Conservation (phyloP, 2,888 invertebrate species). For the Cactoblastis cactorum region DNA sequence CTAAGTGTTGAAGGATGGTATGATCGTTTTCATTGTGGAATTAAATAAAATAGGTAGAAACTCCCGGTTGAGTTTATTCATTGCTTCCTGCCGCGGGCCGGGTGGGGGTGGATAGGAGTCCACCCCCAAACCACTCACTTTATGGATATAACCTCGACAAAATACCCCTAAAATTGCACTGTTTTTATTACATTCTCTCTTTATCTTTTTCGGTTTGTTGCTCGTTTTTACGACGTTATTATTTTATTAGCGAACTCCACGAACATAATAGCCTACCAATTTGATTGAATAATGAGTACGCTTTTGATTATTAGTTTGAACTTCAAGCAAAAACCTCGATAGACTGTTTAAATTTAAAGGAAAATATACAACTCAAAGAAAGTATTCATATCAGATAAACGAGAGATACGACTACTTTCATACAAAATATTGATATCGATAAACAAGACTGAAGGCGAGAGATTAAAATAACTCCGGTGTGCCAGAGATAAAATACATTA, state of each 20-base stretch:
- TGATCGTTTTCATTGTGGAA: slow-evolving; percentile 69
- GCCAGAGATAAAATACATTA: slow-evolving; percentile 29
- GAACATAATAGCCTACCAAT: slow-evolving; percentile 35
- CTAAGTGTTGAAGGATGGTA: slow-evolving; percentile 45
- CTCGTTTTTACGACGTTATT: slow-evolving; percentile 69
- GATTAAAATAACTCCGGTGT: too few species aligned
- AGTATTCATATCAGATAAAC: slow-evolving; percentile 14
- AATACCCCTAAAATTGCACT: slow-evolving; percentile 80
- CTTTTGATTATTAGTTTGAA: slow-evolving; percentile 18
- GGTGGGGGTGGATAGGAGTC: slow-evolving; percentile 31
- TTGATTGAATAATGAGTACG: slow-evolving; percentile 19
- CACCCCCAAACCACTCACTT: slow-evolving; percentile 63
- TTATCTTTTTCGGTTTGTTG: slow-evolving; percentile 77
- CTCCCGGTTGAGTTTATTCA: slow-evolving; percentile 76
- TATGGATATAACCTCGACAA: slow-evolving; percentile 80
- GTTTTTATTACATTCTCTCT: slow-evolving; percentile 78
- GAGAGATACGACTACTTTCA: too few species aligned
- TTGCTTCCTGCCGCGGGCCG: slow-evolving; percentile 64
- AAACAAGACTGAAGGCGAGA: too few species aligned
- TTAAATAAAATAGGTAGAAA: slow-evolving; percentile 70
- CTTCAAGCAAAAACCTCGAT: slow-evolving; percentile 8
- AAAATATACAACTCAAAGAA: not conserved
- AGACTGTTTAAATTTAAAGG: not conserved
- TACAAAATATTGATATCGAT: too few species aligned
- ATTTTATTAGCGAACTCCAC: slow-evolving; percentile 66